Evolutionary conservation across 2,113 vertebrate species (phyloP).

Genomic region (Oceanodroma tethys): DNA sequence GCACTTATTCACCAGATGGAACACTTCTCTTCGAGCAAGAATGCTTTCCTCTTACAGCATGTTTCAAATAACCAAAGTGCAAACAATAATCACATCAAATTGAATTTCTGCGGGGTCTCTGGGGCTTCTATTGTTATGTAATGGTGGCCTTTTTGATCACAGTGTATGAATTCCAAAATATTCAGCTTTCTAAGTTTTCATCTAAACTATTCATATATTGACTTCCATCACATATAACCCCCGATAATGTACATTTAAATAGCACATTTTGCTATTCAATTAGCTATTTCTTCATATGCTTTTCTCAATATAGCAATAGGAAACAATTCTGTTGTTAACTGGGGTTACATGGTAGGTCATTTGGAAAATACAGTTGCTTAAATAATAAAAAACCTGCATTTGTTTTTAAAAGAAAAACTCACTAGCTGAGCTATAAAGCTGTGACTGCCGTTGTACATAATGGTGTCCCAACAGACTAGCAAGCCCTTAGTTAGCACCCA

Average conservation of each 20-base stretch:
- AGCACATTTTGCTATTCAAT: background rate
- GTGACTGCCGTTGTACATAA: background rate
- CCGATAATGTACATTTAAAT: background rate
- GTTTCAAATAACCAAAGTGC: background rate
- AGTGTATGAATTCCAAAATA: background rate
- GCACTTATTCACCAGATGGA: background rate
- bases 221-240: background rate
- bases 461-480: background rate
- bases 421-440: background rate
- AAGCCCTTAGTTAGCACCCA: background rate
- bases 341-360: background rate
- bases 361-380: background rate
- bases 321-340: background rate
- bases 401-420: background rate
- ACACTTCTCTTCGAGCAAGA: background rate
- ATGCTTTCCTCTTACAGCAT: background rate
- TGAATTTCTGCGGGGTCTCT: background rate
- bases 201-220: background rate
- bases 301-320: background rate
- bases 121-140: background rate
- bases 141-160: background rate
- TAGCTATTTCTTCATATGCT: background rate
- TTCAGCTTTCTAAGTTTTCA: background rate
- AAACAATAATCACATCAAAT: background rate
- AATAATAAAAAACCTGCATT: background rate